phyloP scores from a whole-genome alignment of 2,888 invertebrate species.

The Apodemia zela region DNA sequence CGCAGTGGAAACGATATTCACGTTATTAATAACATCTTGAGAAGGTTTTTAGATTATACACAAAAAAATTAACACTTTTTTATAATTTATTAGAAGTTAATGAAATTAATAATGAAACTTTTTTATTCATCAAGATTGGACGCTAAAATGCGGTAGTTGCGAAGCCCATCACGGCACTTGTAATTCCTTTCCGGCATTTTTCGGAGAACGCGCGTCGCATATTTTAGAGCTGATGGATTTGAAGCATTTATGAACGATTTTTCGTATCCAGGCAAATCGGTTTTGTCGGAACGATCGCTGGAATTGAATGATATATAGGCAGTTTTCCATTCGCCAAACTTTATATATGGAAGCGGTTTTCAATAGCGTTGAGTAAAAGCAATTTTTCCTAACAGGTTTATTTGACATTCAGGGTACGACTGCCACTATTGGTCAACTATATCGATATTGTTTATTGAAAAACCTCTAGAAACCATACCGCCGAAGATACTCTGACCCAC shows the following conservation, averaged over 20 bases:
- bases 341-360: background rate
- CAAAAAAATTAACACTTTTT: too few species aligned
- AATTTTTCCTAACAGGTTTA: slow-evolving; percentile 4
- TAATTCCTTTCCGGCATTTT: slow-evolving; percentile 42
- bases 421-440: background rate
- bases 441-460: background rate
- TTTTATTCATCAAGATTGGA: background rate
- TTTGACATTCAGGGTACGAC: slow-evolving; percentile 2
- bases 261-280: slow-evolving; percentile 22
- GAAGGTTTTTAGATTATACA: too few species aligned
- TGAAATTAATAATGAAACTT: background rate
- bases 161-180: slow-evolving; percentile 28
- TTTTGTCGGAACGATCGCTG: slow-evolving; percentile 17
- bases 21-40: too few species aligned
- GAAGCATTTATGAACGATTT: slow-evolving; percentile 23
- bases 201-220: slow-evolving; percentile 41
- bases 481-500: too few species aligned
- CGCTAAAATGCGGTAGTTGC: background rate
- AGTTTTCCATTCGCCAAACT: slow-evolving; percentile 17
- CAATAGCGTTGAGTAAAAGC: background rate
- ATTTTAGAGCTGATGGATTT: slow-evolving; percentile 38
- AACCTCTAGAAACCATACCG: too few species aligned
- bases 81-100: too few species aligned
- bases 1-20: too few species aligned
- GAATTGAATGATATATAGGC: slow-evolving; percentile 13